phyloP scores from a whole-genome alignment of 2,888 invertebrate genomes.

The Leucoptera coffeella region DNA sequence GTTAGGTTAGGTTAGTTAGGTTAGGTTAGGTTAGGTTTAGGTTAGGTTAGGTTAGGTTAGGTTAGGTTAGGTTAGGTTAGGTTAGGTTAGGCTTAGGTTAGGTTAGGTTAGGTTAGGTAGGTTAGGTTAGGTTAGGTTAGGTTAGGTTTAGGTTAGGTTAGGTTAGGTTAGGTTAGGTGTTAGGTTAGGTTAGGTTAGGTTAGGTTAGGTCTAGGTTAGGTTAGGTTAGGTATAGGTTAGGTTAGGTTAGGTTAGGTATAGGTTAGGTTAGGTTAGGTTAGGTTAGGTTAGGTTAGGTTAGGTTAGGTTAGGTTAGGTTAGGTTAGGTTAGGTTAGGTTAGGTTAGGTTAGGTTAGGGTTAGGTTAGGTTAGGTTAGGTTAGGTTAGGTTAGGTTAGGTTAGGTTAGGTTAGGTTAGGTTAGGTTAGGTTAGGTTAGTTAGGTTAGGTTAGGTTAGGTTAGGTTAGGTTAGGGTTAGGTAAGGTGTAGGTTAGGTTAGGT shows the following conservation, averaged over 20 bases:
- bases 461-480: slow-evolving; percentile 4
- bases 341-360: slow-evolving; percentile 1
- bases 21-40: slow-evolving; percentile 4
- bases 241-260: slow-evolving; percentile 5
- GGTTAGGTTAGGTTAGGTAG: slow-evolving; percentile 5
- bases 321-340: slow-evolving; percentile 4
- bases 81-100: slow-evolving; percentile 3
- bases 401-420: slow-evolving; percentile 4
- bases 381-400: slow-evolving; percentile 3
- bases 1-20: slow-evolving; percentile 6
- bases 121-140: slow-evolving; percentile 5
- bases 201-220: slow-evolving; percentile 4
- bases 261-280: slow-evolving; percentile 5
- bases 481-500: slow-evolving; percentile 4
- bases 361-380: slow-evolving; percentile 3
- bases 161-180: slow-evolving; percentile 4
- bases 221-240: slow-evolving; percentile 5
- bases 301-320: slow-evolving; percentile 4
- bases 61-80: slow-evolving; percentile 5
- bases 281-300: slow-evolving; percentile 5
- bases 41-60: slow-evolving; percentile 5
- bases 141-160: slow-evolving; percentile 5
- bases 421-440: slow-evolving; percentile 5
- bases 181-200: slow-evolving; percentile 5
- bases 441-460: slow-evolving; percentile 5